Conservation (phyloP, 2,888 invertebrate genomes). For the Polyploca ridens region DNA sequence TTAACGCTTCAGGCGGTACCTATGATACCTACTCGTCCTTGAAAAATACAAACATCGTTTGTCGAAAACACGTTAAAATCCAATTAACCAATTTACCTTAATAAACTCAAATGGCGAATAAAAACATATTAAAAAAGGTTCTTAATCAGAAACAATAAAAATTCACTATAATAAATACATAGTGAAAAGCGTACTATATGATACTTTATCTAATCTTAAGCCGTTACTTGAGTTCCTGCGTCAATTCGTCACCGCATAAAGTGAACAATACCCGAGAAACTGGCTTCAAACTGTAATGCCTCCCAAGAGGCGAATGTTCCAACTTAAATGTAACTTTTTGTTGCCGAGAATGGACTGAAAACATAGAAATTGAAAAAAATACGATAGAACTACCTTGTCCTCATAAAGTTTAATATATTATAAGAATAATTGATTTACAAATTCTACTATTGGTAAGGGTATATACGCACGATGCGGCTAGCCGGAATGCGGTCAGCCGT, state of each 20-base stretch:
- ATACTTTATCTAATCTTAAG: not conserved
- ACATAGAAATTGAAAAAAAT: not conserved
- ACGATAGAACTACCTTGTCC: not conserved
- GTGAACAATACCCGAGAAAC: slow-evolving; percentile 25
- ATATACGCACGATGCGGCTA: too few species aligned
- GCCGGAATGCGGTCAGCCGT: too few species aligned
- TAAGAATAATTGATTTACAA: too few species aligned
- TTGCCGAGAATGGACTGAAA: slow-evolving; percentile 9
- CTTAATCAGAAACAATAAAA: too few species aligned
- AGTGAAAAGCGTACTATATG: not conserved
- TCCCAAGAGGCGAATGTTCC: slow-evolving; percentile 31
- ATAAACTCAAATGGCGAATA: too few species aligned
- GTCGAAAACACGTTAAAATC: not conserved
- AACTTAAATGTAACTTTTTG: slow-evolving; percentile 23
- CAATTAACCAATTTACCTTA: too few species aligned
- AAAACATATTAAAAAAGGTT: too few species aligned
- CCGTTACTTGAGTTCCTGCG: slow-evolving; percentile 5
- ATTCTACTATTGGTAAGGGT: too few species aligned
- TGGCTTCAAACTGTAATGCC: slow-evolving; percentile 33
- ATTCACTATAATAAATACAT: too few species aligned
- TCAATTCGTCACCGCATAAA: slow-evolving; percentile 1
- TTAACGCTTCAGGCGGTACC: too few species aligned
- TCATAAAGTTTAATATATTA: too few species aligned
- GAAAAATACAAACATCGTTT: not conserved
- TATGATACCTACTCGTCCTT: not conserved